Percentiles rank a stretch among this genome's conserved stretches.
phyloP scores from a whole-genome alignment of 1,140 invertebrate genomes.

The Heliconius hewitsoni region DNA sequence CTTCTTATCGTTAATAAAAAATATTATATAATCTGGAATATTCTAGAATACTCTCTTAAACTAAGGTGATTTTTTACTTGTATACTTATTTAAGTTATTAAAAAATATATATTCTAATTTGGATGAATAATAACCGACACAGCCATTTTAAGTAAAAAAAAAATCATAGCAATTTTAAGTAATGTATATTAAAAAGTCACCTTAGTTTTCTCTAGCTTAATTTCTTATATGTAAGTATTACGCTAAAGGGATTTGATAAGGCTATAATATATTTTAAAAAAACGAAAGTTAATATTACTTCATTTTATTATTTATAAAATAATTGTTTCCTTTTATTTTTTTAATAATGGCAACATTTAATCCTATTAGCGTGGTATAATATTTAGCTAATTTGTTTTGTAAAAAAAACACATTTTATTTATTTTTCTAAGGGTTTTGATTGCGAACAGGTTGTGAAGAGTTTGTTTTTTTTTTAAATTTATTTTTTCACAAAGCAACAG shows the following conservation, averaged over 20 bases:
- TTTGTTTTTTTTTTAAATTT: constrained; percentile 33
- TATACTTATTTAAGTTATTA: background rate
- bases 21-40: constrained; percentile 1
- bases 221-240: background rate
- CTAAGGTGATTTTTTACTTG: constrained; percentile 29
- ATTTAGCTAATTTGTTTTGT: constrained; percentile 27
- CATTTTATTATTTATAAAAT: too few species aligned
- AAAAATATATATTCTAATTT: background rate
- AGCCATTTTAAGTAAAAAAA: background rate
- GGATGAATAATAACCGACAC: background rate
- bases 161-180: background rate
- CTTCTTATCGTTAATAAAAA: background rate
- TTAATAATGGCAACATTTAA: background rate
- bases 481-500: background rate
- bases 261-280: background rate
- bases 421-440: constrained; percentile 34
- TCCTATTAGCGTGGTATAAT: constrained; percentile 21
- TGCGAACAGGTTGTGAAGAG: constrained; percentile 31
- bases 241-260: background rate
- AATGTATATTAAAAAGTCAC: constrained; percentile 11
- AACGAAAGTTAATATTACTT: too few species aligned
- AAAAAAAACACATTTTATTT: constrained; percentile 29
- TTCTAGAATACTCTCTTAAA: constrained; percentile 10
- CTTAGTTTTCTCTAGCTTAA: background rate
- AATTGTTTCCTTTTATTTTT: background rate